A percentile compares a stretch with the other conserved stretches of the same genome.
Conservation (phyloP, 2,113 vertebrate genomes). For the Phylloscopus trochilus region DNA sequence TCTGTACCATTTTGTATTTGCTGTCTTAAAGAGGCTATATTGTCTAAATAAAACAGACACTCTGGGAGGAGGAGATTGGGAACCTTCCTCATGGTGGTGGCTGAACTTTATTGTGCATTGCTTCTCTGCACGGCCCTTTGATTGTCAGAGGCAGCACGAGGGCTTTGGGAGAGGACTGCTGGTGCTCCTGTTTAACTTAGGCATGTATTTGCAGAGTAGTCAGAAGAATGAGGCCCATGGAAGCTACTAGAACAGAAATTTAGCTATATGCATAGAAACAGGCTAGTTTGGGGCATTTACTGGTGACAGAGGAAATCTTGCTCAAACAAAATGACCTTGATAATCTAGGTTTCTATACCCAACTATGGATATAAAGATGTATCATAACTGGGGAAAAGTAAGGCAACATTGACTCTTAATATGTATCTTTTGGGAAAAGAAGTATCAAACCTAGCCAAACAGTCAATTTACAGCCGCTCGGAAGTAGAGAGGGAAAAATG, state of each 20-base stretch:
- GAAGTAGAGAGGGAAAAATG: not conserved
- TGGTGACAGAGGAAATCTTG: not conserved
- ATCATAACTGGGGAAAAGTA: not conserved
- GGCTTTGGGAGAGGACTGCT: not conserved
- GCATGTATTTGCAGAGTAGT: fast-evolving
- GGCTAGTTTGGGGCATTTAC: not conserved
- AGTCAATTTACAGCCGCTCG: not conserved
- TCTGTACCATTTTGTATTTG: not conserved
- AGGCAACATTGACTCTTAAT: not conserved
- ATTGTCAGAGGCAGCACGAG: fast-evolving
- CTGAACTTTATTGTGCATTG: not conserved
- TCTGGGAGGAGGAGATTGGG: not conserved
- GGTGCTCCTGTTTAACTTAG: not conserved
- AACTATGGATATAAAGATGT: not conserved
- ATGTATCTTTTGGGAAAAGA: not conserved
- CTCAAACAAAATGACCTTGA: not conserved
- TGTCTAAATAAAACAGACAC: not conserved
- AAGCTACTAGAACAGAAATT: not conserved
- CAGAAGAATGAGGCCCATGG: fast-evolving
- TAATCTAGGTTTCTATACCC: not conserved
- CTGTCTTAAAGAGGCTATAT: not conserved
- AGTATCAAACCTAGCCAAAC: not conserved
- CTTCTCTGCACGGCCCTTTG: not conserved
- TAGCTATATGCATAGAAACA: not conserved
- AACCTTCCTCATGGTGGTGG: not conserved